Evolutionary conservation across 1,140 invertebrate species (phyloP), one percentile per base, ranked within the genome.

Genomic region (Harpegnathos saltator): DNA sequence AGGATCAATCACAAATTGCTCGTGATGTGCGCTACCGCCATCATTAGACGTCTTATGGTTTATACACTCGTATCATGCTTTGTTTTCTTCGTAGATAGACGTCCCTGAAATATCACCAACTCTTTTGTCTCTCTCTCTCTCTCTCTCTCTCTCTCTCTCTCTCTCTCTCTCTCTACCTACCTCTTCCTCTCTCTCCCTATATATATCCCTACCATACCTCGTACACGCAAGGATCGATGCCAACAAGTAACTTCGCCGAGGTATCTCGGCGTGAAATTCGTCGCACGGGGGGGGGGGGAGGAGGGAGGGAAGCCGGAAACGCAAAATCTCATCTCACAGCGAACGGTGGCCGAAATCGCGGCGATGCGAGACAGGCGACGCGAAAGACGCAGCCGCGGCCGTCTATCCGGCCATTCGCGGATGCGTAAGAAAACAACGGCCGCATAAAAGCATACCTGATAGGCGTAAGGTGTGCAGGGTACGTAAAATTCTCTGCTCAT

Each of bases 401-500:
- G 33, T n/a, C n/a, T n/a, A n/a, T n/a, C n/a, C n/a, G n/a, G n/a
- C 38, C 11, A 19, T 22, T 68, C 17, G 65, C n/a, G 3, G 12
- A 17, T 1, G 22, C 15, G 9, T 17, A n/a, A n/a, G n/a, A 19
- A 3, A 26, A 77, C 12, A 50, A 59, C 0, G 19, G 75, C 22
- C 22, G 17, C 3, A 17, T 24, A 52, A 17, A 58, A 11, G 83
- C 92, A 91, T 72, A 94, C 93, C 92, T 93, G 92, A 91, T 93
- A 93, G 86, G 90, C 90, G 91, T 93, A 94, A 87, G 92, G 90
- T 83, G 91, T 90, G 88, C 93, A 93, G 62, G 92, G 91, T 19
- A 93, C 92, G 91, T 90, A 92, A 73, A 94, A 93, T 90, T 93
- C 92, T 91, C 93, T 93, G 91, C 92, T 94, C 93, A 93, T 94